Percentiles rank a stretch among this genome's conserved stretches.
Evolutionary conservation across 2,113 vertebrate species (phyloP).

Genomic region (Rhinogobius similis): DNA sequence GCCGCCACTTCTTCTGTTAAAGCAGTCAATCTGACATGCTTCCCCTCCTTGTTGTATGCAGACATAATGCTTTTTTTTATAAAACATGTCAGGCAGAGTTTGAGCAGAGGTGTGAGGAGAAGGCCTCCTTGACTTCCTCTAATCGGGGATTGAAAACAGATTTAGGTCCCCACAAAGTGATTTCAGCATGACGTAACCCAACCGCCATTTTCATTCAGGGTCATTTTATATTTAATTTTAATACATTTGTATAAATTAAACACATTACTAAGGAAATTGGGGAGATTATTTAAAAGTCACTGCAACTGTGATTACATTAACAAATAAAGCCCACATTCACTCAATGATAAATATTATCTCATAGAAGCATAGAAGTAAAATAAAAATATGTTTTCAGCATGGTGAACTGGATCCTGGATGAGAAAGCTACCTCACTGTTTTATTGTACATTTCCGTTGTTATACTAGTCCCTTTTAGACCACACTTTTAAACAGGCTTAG

Average conservation of each 20-base stretch:
- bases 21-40: conserved; percentile 44
- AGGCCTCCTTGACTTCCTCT: conserved; percentile 52
- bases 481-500: neutral
- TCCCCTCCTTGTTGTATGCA: conserved; percentile 41
- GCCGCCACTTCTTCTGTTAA: conserved; percentile 57
- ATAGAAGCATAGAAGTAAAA: neutral
- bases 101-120: conserved; percentile 69
- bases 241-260: conserved; percentile 53
- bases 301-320: conserved; percentile 25
- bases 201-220: conserved; percentile 56
- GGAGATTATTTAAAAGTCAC: conserved; percentile 62
- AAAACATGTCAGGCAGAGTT: conserved; percentile 62
- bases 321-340: neutral
- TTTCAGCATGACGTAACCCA: conserved; percentile 68
- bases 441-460: neutral
- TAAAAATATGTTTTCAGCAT: neutral
- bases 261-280: conserved; percentile 13
- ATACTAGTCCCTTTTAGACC: neutral
- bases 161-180: conserved; percentile 56
- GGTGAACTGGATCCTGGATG: neutral
- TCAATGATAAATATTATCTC: neutral
- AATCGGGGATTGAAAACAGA: conserved; percentile 67
- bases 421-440: neutral
- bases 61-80: conserved; percentile 58
- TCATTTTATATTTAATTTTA: conserved; percentile 69